phyloP scores from a whole-genome alignment of 2,797 vertebrate genomes.

The Betta splendens region DNA sequence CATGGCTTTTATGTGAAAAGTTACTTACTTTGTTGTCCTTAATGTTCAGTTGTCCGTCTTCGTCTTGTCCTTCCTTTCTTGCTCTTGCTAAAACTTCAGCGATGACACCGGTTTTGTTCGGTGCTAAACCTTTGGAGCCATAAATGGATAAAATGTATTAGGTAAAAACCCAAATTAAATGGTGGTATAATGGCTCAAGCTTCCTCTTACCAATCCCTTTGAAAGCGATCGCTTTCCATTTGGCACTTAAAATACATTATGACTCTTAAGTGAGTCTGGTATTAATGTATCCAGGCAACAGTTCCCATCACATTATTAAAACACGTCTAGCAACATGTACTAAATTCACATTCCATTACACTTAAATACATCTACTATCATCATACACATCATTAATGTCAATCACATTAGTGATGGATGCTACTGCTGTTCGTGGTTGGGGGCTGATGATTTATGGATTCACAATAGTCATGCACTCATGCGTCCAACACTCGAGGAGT shows the following conservation, averaged over 20 bases:
- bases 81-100: conserved; percentile 51
- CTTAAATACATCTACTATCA: conserved; percentile 11
- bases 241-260: conserved; percentile 59
- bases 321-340: neutral
- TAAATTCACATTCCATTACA: neutral
- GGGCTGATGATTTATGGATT: conserved; percentile 34
- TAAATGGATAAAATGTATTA: conserved; percentile 62
- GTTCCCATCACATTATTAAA: conserved; percentile 39
- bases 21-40: conserved; percentile 47
- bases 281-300: conserved; percentile 39
- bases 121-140: conserved; percentile 70
- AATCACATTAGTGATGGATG: conserved; percentile 5
- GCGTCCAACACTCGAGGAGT: conserved; percentile 6
- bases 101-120: conserved; percentile 72
- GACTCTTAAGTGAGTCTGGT: conserved; percentile 60
- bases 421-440: neutral
- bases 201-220: conserved; percentile 66
- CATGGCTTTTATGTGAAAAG: neutral
- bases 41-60: conserved; percentile 21
- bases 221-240: conserved; percentile 72
- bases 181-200: conserved; percentile 46
- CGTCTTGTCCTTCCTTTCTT: conserved; percentile 33
- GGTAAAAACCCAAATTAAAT: conserved; percentile 70
- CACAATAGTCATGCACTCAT: conserved; percentile 21
- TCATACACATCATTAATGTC: neutral